phyloP scores from a whole-genome alignment of 2,888 invertebrate genomes.

The Dynastes hyllus region DNA sequence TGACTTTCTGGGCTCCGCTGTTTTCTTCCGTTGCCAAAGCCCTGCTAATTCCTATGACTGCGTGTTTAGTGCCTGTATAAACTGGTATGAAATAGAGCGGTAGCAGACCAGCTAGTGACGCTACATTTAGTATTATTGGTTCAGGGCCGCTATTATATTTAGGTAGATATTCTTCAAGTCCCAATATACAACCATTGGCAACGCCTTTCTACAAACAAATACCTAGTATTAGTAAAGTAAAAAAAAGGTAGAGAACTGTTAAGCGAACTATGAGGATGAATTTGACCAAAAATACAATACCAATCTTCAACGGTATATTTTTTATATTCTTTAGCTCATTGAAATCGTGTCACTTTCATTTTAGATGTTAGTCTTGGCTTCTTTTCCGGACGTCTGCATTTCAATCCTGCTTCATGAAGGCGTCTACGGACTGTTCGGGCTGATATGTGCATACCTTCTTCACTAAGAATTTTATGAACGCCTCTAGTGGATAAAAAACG shows the following conservation, averaged over 20 bases:
- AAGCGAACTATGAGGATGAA: no score
- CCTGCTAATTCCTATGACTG: slow-evolving; percentile 21
- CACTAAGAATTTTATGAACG: no score
- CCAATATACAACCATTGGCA: slow-evolving; percentile 40
- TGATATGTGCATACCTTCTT: no score
- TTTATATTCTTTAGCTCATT: no score
- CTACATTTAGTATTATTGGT: slow-evolving; percentile 38
- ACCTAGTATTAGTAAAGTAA: neutral
- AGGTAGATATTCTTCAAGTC: slow-evolving; percentile 36
- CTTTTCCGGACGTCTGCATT: no score
- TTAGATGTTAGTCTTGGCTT: no score
- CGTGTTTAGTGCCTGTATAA: slow-evolving; percentile 41
- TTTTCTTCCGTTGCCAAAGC: slow-evolving; percentile 10
- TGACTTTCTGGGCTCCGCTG: slow-evolving; percentile 21
- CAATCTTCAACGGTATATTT: no score
- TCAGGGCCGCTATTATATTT: slow-evolving; percentile 41
- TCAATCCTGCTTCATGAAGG: no score
- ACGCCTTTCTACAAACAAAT: slow-evolving; percentile 37
- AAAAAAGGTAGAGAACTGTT: neutral
- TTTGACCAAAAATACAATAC: no score
- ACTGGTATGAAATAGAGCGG: slow-evolving; percentile 28
- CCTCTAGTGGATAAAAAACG: no score
- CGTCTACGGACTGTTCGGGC: no score
- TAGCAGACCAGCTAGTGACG: slow-evolving; percentile 16
- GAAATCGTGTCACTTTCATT: no score